Percentiles rank a stretch among this genome's conserved stretches.
Evolutionary conservation across 2,888 invertebrate genomes (phyloP).

Genomic region (Eristalinus aeneus): DNA sequence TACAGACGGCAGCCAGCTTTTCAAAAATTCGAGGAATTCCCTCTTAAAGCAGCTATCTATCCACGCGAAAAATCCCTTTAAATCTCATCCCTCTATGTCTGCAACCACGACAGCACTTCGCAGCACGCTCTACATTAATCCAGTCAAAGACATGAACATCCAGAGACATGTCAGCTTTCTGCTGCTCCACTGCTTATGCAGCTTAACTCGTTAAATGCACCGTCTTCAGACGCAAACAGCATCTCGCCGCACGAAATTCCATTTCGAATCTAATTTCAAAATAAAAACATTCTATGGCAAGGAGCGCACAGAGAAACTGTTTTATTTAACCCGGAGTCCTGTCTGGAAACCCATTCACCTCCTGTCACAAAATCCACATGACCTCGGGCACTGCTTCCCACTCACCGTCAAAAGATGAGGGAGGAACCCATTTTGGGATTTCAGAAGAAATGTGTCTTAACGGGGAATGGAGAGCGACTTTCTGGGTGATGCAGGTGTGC

Average conservation of each 20-base stretch:
- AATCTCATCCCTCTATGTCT: neutral
- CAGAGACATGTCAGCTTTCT: neutral
- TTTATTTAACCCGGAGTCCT: neutral
- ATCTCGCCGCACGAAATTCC: conserved; percentile 17
- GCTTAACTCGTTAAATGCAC: conserved; percentile 17
- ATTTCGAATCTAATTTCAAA: conserved; percentile 53
- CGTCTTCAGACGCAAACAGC: neutral
- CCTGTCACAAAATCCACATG: neutral
- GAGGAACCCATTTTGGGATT: neutral
- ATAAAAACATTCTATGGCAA: conserved; percentile 3
- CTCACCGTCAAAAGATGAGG: neutral
- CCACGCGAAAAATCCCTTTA: neutral
- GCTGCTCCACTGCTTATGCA: neutral
- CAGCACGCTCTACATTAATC: neutral
- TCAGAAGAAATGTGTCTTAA: neutral
- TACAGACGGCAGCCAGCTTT: too few species aligned
- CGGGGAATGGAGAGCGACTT: neutral
- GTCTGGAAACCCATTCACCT: conserved; percentile 4
- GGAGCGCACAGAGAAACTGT: neutral
- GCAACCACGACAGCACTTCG: neutral
- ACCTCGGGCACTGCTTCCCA: neutral
- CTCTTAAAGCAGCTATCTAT: too few species aligned
- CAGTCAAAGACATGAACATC: neutral
- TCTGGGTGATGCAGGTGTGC: neutral
- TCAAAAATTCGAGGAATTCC: too few species aligned